These are phyloP conservation scores for Teleogryllus oceanicus DNA, from an alignment of 2,888 invertebrate genomes.

Conservation along the genomic window DNA sequence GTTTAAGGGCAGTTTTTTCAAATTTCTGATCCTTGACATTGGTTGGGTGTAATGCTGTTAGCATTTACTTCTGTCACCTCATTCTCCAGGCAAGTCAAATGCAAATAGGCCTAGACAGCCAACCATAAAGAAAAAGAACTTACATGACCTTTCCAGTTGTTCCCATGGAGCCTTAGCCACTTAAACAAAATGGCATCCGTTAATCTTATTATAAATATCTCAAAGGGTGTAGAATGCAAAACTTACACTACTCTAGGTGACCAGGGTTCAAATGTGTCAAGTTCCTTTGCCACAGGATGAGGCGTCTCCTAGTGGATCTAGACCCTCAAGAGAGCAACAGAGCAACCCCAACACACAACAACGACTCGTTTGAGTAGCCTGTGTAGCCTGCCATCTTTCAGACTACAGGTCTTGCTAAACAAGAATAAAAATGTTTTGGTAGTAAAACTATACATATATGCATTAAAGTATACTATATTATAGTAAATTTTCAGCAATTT, in stretches of 20 bases:
- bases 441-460: neutral
- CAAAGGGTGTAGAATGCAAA: too few species aligned
- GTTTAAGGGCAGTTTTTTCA: too few species aligned
- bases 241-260: neutral
- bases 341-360: neutral
- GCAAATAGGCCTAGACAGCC: too few species aligned
- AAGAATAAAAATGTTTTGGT: neutral
- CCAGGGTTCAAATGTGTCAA: neutral
- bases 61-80: too few species aligned
- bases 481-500: neutral
- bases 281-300: conserved; percentile 4
- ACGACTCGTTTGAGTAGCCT: neutral
- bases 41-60: too few species aligned
- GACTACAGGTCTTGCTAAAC: neutral
- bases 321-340: neutral
- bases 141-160: too few species aligned
- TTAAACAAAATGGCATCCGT: too few species aligned
- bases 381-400: neutral
- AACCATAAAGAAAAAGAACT: too few species aligned
- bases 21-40: too few species aligned
- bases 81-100: too few species aligned
- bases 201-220: too few species aligned
- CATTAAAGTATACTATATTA: neutral
- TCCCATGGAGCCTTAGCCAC: too few species aligned
- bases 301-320: conserved; percentile 4